A percentile compares a stretch with the other conserved stretches of the same genome.
These are phyloP conservation scores for Sceliomorpha sp. DNA, from an alignment of 2,888 invertebrate genomes.

Conservation along the genomic window DNA sequence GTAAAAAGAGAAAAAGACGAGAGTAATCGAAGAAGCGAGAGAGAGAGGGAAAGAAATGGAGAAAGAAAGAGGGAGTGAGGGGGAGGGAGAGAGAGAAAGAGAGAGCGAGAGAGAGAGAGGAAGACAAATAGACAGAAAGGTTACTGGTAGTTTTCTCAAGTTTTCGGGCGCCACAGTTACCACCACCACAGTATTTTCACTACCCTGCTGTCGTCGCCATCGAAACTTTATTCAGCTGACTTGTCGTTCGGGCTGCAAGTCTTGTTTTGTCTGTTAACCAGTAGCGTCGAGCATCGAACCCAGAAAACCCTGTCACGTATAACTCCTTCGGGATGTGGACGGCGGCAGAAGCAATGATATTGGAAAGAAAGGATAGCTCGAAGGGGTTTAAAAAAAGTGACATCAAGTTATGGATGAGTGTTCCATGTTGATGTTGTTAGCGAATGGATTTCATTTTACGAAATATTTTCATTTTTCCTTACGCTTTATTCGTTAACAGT, in stretches of 20 bases:
- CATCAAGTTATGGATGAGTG: slow-evolving; percentile 9
- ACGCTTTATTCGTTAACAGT: too few species aligned
- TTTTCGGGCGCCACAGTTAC: slow-evolving; percentile 66
- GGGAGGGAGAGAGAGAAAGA: slow-evolving; percentile 2
- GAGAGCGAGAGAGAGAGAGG: slow-evolving; percentile 10
- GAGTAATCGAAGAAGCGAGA: slow-evolving; percentile 6
- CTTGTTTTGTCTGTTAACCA: slow-evolving; percentile 56
- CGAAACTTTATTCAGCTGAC: slow-evolving; percentile 75
- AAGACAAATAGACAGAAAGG: slow-evolving; percentile 61
- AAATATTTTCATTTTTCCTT: slow-evolving; percentile 2
- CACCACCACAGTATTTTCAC: slow-evolving; percentile 20
- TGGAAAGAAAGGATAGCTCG: background rate
- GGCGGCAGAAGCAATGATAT: slow-evolving; percentile 4
- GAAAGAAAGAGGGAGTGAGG: background rate
- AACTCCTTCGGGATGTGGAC: slow-evolving; percentile 21
- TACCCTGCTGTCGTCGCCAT: slow-evolving; percentile 36
- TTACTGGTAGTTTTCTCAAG: slow-evolving; percentile 67
- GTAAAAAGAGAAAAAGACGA: slow-evolving; percentile 1
- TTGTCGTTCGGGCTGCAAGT: slow-evolving; percentile 56
- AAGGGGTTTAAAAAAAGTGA: slow-evolving; percentile 4
- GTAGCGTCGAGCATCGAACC: slow-evolving; percentile 27
- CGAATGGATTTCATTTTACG: background rate
- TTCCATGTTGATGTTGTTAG: background rate
- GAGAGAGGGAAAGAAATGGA: slow-evolving; percentile 10
- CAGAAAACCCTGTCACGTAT: slow-evolving; percentile 21